Base-by-base conservation (phyloP, 2,888 invertebrate species). In the Cyclophora punctaria region DNA sequence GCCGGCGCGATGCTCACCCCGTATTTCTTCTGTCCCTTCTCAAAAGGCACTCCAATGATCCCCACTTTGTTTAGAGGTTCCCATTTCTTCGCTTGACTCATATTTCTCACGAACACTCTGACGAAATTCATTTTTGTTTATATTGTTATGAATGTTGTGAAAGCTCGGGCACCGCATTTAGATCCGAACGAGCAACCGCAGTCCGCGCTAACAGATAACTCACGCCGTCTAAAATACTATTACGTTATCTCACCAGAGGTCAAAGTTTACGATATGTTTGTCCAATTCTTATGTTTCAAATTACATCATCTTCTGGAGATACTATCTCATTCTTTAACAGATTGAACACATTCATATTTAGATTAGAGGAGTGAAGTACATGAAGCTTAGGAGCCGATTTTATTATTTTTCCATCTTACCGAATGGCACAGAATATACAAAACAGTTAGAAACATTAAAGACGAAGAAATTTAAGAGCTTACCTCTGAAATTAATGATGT, bases 21-120 rank as follows among this genome's bases (percentile, higher is more conserved):
- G 63, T 86, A 83, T 71, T 92, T 94, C 57, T 84, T 87, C 78
- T 95, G 95, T 0, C 95, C 95, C 69, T 94, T 94, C 61, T 92
- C 91, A 69, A 95, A 95, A 3, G 95, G 95, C 41, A 95, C 94
- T n/a, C 95, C 95, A 50, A 95, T 82, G 63, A 95, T 89, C 43
- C 95, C 95, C 46, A 95, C 90, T 80, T 88, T 91, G 41, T 72
- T 70, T 60, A 84, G 62, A 2, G 80, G 74, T 55, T 74, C 64
- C 77, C 73, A 79, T 57, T 73, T 75, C 58, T 68, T 72, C 48
- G 47, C 49, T 46, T 71, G 67, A 59, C 79, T 83, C 80, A 86
- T 80, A 49, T 68, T 82, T 59, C 85, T 71, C 57, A 71, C 64
- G 54, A 81, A 68, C 47, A 76, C 64, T 73, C 75, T 85, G 62